Percentiles rank a stretch among this genome's conserved stretches.
phyloP scores from a whole-genome alignment of 1,140 invertebrate species.

The Aplysia californica region DNA sequence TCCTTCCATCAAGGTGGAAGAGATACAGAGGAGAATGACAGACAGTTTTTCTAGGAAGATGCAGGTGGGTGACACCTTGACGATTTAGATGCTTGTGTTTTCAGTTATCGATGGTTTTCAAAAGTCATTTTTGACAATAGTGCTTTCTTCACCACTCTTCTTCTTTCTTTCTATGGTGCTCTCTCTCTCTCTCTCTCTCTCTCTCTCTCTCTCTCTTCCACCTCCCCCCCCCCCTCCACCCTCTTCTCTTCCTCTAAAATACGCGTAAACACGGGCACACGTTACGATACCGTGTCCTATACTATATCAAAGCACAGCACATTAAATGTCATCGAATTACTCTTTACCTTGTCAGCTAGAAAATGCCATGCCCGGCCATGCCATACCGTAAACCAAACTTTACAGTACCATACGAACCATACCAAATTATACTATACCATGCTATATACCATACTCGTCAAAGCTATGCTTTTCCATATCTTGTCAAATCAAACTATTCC shows the following conservation, averaged over 20 bases:
- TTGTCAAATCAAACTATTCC: not conserved
- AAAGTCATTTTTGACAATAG: not conserved
- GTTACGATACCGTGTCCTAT: not conserved
- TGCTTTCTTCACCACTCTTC: not conserved
- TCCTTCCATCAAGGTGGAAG: not conserved
- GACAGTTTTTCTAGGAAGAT: slow-evolving; percentile 80
- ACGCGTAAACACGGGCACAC: not conserved
- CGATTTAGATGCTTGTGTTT: too few relatives aligned
- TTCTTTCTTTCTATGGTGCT: slow-evolving; percentile 17
- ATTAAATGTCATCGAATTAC: not conserved
- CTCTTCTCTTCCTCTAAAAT: not conserved
- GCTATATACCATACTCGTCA: too few relatives aligned
- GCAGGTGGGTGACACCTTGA: slow-evolving; percentile 35
- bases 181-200: slow-evolving; percentile 20
- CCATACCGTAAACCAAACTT: too few relatives aligned
- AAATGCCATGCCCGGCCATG: too few relatives aligned
- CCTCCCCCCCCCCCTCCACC: not conserved
- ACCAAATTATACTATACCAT: too few relatives aligned
- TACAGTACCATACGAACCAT: too few relatives aligned
- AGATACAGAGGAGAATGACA: slow-evolving; percentile 74
- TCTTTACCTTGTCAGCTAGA: not conserved
- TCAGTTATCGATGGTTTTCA: too few relatives aligned
- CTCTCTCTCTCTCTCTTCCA: not conserved
- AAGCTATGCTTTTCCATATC: too few relatives aligned
- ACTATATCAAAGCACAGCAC: not conserved